Evolutionary conservation across 2,113 vertebrate species (phyloP).

Genomic region (Hoplias malabaricus): DNA sequence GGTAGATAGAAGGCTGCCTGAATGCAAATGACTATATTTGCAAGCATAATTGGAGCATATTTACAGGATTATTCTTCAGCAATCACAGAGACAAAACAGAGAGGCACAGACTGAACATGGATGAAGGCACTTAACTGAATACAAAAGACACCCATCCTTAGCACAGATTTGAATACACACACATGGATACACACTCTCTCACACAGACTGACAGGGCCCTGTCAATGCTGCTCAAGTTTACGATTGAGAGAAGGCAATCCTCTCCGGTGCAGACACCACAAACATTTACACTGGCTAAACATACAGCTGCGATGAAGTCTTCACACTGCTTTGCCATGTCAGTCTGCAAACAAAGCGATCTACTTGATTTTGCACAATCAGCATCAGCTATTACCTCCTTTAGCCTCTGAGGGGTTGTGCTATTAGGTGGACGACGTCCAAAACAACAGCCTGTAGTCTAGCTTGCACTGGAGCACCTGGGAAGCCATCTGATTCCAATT

Average conservation of each 20-base stretch:
- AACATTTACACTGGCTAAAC: conserved; percentile 25
- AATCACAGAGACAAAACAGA: conserved; percentile 52
- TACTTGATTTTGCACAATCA: background rate
- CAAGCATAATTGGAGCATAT: conserved; percentile 44
- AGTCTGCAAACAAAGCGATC: background rate
- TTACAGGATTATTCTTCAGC: conserved; percentile 42
- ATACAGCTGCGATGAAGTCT: conserved; percentile 1
- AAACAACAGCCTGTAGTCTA: conserved; percentile 29
- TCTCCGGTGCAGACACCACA: background rate
- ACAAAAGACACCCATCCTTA: conserved; percentile 31
- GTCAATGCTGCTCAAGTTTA: background rate
- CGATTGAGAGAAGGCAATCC: background rate
- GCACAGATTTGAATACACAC: conserved; percentile 11
- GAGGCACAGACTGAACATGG: conserved; percentile 39
- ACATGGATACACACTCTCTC: background rate
- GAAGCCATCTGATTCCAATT: conserved; percentile 49
- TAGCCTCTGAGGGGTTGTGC: conserved; percentile 1
- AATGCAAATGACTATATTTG: conserved; percentile 38
- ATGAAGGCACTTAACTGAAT: conserved; percentile 37
- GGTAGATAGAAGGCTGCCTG: conserved; percentile 18
- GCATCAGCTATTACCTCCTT: conserved; percentile 24
- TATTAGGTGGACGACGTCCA: conserved; percentile 28
- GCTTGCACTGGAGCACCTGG: conserved; percentile 37
- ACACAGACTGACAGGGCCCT: conserved; percentile 19
- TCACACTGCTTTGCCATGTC: background rate